Evolutionary conservation across 2,113 vertebrate genomes (phyloP), one percentile per base, ranked within the genome.

Genomic region (Lagopus leucura): DNA sequence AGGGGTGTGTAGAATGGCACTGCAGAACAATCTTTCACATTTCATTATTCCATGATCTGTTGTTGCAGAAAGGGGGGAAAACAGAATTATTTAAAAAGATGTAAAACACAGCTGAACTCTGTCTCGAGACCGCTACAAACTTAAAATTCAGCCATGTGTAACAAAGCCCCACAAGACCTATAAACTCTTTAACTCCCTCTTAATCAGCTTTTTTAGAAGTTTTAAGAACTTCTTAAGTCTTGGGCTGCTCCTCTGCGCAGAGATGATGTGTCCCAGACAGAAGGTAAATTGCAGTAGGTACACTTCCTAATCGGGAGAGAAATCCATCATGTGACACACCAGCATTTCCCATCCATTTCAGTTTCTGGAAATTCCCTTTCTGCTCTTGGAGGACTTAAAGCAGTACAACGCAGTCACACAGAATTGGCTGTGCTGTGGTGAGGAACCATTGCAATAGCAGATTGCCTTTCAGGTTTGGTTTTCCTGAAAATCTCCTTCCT

Each of bases 101-200:
- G 25, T 91, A 84, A 95, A 94, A 79, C 1, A 3, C 92, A 90
- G 73, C 36, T 92, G 90, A 95, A 76, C 19, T 72, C 57, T 86
- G 48, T 81, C 86, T 92, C 45, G 66, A 88, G 72, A 54, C 61
- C 43, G 63, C 88, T 89, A 47, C 30, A 65, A 94, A 74, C 42
- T 89, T 75, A 81, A 88, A 94, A 95, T 91, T 93, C 87, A 92
- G 11, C 20, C 64, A 67, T 82, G 64, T 77, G 89, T 74, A 96
- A 73, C 71, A 38, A 69, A 87, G 69, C 72, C 93, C 91, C 91
- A 38, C 21, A 76, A 86, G 93, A 90, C 73, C 88, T 86, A 95
- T 95, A 95, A 95, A 94, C 88, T 91, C 50, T 63, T 93, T 93
- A 90, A 84, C 95, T 96, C 82, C 70, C 63, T 82, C 92, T 95